A percentile compares a stretch with the other conserved stretches of the same genome.
Evolutionary conservation across 1,140 invertebrate species (phyloP).

Genomic region (Lutraria rhynchaena): DNA sequence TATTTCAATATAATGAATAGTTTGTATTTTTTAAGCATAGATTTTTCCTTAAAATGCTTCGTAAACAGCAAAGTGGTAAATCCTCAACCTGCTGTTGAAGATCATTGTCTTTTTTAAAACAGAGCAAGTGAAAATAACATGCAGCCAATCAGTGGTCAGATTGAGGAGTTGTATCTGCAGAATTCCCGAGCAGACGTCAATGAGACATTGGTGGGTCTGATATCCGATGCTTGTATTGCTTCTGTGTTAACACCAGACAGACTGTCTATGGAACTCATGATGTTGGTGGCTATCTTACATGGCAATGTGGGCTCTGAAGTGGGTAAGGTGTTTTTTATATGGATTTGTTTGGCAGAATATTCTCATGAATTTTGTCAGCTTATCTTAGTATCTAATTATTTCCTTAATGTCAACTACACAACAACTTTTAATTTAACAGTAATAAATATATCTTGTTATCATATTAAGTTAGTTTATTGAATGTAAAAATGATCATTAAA

Average conservation of each 20-base stretch:
- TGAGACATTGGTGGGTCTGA: slow-evolving; percentile 87
- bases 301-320: slow-evolving; percentile 95
- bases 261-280: slow-evolving; percentile 91
- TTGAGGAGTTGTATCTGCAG: slow-evolving; percentile 82
- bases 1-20: too few relatives aligned
- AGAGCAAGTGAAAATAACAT: slow-evolving; percentile 93
- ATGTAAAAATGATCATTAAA: too few relatives aligned
- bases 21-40: too few relatives aligned
- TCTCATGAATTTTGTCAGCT: too few relatives aligned
- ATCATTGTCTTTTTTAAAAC: slow-evolving; percentile 31
- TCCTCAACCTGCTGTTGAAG: too few relatives aligned
- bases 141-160: slow-evolving; percentile 88
- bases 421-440: too few relatives aligned
- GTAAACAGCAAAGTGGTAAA: too few relatives aligned
- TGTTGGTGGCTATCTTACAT: slow-evolving; percentile 92
- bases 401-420: too few relatives aligned
- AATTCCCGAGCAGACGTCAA: slow-evolving; percentile 89
- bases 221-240: slow-evolving; percentile 87
- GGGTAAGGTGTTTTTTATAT: slow-evolving; percentile 84
- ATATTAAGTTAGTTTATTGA: too few relatives aligned
- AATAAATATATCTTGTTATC: too few relatives aligned
- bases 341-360: not conserved
- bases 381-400: too few relatives aligned
- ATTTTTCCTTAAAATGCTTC: too few relatives aligned
- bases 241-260: slow-evolving; percentile 88